Evolutionary conservation across 1,140 invertebrate genomes (phyloP).

Genomic region (Antheraea mylitta): DNA sequence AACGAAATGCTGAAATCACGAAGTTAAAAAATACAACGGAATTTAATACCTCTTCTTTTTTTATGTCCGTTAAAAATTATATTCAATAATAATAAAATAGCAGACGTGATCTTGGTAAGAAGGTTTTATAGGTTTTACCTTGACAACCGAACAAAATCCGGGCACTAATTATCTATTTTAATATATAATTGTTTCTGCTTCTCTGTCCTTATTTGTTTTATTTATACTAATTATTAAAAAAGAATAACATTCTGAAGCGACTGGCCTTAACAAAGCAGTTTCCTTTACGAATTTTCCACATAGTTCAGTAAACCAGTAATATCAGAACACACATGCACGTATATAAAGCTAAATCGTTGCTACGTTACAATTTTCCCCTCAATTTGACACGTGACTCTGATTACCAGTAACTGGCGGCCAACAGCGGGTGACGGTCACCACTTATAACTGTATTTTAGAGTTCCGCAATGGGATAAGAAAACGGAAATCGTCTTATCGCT

Average conservation of each 20-base stretch:
- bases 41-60: too few relatives aligned
- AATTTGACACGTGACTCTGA: conserved; percentile 56
- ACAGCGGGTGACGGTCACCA: conserved; percentile 45
- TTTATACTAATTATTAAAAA: not conserved
- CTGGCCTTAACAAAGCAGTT: not conserved
- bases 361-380: conserved; percentile 59
- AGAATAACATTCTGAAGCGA: not conserved
- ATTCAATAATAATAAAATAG: too few relatives aligned
- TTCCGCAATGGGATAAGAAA: conserved; percentile 21
- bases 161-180: too few relatives aligned
- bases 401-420: conserved; percentile 24
- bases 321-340: conserved; percentile 6
- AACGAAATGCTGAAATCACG: too few relatives aligned
- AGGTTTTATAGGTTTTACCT: too few relatives aligned
- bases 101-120: too few relatives aligned
- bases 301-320: conserved; percentile 2
- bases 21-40: too few relatives aligned
- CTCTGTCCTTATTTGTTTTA: too few relatives aligned
- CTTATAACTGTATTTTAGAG: conserved; percentile 41
- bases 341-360: conserved; percentile 8
- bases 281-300: not conserved
- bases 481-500: conserved; percentile 4
- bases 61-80: too few relatives aligned
- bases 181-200: too few relatives aligned
- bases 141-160: too few relatives aligned